These are phyloP conservation scores for Baronia brevicornis DNA, from an alignment of 2,888 invertebrate genomes.

Conservation along the genomic window DNA sequence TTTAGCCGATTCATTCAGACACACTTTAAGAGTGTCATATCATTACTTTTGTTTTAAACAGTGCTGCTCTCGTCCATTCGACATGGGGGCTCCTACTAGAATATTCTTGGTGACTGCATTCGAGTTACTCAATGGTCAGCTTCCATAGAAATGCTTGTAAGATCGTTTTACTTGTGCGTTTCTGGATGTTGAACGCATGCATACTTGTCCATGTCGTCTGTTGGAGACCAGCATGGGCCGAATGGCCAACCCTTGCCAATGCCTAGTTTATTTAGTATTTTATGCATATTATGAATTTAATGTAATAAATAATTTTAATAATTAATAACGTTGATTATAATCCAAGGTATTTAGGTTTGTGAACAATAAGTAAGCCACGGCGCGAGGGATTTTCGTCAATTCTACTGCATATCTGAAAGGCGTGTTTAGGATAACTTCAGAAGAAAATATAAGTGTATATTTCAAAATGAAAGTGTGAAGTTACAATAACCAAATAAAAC, in stretches of 20 bases:
- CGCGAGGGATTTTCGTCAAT: conserved; percentile 4
- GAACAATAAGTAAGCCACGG: conserved; percentile 1
- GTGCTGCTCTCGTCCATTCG: not conserved
- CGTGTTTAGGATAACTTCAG: no score
- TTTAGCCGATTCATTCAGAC: conserved; percentile 29
- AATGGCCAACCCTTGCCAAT: conserved; percentile 60
- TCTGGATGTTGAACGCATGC: no score
- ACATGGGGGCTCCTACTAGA: no score
- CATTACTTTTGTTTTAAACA: conserved; percentile 27
- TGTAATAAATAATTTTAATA: conserved; percentile 18
- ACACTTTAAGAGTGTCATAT: conserved; percentile 56
- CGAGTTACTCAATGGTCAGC: no score
- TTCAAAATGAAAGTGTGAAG: no score
- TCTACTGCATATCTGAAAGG: no score
- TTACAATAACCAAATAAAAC: no score
- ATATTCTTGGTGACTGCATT: no score
- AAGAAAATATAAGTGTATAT: no score
- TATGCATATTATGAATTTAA: conserved; percentile 40
- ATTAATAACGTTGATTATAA: conserved; percentile 9
- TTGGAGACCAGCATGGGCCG: conserved; percentile 20
- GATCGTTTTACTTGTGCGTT: no score
- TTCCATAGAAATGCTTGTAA: no score
- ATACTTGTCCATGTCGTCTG: not conserved
- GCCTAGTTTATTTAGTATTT: conserved; percentile 50
- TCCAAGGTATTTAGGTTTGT: conserved; percentile 2